phyloP scores from a whole-genome alignment of 2,888 invertebrate genomes.

The Orgyia antiqua region DNA sequence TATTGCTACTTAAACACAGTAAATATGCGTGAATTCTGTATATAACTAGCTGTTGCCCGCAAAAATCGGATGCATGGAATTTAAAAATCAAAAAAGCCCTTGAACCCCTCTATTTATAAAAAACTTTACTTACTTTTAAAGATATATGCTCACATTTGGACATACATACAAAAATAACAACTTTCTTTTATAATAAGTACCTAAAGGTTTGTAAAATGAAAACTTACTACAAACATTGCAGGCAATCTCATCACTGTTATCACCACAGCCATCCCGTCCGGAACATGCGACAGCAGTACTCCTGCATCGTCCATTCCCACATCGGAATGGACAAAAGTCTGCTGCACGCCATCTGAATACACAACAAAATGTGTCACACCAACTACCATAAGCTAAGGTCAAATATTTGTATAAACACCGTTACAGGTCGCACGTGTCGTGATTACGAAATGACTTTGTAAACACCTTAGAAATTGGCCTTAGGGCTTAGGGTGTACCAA shows the following conservation, averaged over 20 bases:
- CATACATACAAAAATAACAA: no score
- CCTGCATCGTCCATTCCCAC: slow-evolving; percentile 91
- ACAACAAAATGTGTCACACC: slow-evolving; percentile 21
- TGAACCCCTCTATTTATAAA: no score
- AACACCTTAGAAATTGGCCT: slow-evolving; percentile 8
- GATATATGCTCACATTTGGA: no score
- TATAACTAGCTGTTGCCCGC: no score
- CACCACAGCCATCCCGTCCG: slow-evolving; percentile 94
- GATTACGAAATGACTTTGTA: slow-evolving; percentile 33
- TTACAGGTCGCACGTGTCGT: slow-evolving; percentile 43
- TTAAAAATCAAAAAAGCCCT: no score
- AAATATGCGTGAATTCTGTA: no score
- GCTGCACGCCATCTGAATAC: slow-evolving; percentile 63
- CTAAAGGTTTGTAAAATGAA: no score
- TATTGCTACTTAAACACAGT: no score
- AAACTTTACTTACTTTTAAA: no score
- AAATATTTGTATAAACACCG: slow-evolving; percentile 47
- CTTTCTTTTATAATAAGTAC: no score
- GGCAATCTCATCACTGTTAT: slow-evolving; percentile 90
- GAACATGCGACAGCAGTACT: slow-evolving; percentile 94
- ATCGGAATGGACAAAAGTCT: slow-evolving; percentile 88
- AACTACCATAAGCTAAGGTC: slow-evolving; percentile 28
- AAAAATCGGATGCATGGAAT: no score
- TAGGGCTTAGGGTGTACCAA: background rate
- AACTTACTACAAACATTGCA: slow-evolving; percentile 93